These are phyloP conservation scores for Drosophila trapezifrons DNA, from an alignment of 1,140 invertebrate genomes.

Conservation along the genomic window DNA sequence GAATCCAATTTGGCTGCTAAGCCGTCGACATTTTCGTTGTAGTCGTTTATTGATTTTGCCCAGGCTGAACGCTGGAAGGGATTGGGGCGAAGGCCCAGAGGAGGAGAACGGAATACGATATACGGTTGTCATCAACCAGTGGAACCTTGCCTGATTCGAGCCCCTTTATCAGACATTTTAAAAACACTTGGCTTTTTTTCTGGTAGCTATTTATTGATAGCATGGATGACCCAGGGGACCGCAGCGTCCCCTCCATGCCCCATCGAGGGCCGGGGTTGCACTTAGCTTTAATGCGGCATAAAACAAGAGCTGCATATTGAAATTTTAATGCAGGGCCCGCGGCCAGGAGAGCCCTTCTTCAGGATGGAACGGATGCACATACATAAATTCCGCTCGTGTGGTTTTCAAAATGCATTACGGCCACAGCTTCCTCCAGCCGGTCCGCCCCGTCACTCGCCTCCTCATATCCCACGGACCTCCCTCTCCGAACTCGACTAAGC, in stretches of 20 bases:
- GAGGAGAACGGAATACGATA: neutral
- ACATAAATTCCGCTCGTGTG: constrained; percentile 79
- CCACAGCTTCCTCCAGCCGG: constrained; percentile 28
- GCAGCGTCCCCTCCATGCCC: constrained; percentile 1
- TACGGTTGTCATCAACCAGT: constrained; percentile 41
- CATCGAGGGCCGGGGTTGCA: constrained; percentile 14
- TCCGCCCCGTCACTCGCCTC: too few species aligned
- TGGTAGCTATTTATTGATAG: constrained; percentile 13
- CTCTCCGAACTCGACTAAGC: constrained; percentile 53
- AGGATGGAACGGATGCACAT: constrained; percentile 53
- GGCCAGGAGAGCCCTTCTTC: constrained; percentile 2
- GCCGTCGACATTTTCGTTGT: constrained; percentile 56
- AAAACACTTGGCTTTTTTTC: constrained; percentile 25
- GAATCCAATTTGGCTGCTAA: constrained; percentile 78
- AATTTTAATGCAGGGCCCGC: constrained; percentile 58
- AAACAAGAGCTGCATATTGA: constrained; percentile 38
- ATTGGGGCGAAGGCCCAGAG: neutral
- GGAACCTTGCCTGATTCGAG: constrained; percentile 6
- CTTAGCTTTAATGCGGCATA: constrained; percentile 47
- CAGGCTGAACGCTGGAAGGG: constrained; percentile 1
- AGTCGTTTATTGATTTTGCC: constrained; percentile 65
- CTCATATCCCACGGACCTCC: constrained; percentile 16
- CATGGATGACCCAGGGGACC: neutral
- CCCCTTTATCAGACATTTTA: constrained; percentile 40
- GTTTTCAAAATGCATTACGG: constrained; percentile 76